Evolutionary conservation across 2,888 invertebrate genomes (phyloP), one percentile per base, ranked within the genome.

Genomic region (Hyposoter didymator): DNA sequence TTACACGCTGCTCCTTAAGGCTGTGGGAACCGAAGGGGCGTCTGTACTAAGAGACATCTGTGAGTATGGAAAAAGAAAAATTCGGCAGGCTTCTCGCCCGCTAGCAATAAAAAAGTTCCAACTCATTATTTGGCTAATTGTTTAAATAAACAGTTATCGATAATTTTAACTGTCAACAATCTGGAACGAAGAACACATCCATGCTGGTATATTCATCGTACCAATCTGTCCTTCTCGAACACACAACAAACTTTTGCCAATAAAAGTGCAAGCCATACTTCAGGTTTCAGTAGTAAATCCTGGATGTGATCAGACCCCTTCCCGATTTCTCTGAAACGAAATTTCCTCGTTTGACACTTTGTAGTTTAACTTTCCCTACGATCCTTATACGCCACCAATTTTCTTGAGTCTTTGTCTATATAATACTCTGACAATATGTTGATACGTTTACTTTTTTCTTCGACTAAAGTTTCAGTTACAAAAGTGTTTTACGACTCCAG

Each of bases 401-500:
- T 28, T 43, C 7, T 22, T 28, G 22, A 49, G 19, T 64, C 19
- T 17, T 43, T 28, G 43, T 39, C 39, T 17, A 28, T n/a, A 12
- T 47, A 75, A 59, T 59, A 73, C 59, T 4, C 19, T 22, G 22
- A 73, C 19, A 59, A 14, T 73, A 22, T 39, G 4, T 19, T 47
- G 8, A 17, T 5, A 35, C n/a, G 35, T 10, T 19, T 5, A 52
- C 35, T 47, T 28, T 2, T 2, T 49, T 22, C 22, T 22, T 4
- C 19, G 14, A 43, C n/a, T 43, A 14, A n/a, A 70, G 19, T 17
- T 49, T n/a, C 17, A 47, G 47, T 35, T 72, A 62, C 35, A 67
- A 74, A 43, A 64, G 74, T 79, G 28, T 84, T 79, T 70, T 79
- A 75, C 84, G 52, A 84, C 52, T 70, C 43, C 64, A 84, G 52